phyloP scores from a whole-genome alignment of 2,113 vertebrate genomes.

The Ictidomys tridecemlineatus region DNA sequence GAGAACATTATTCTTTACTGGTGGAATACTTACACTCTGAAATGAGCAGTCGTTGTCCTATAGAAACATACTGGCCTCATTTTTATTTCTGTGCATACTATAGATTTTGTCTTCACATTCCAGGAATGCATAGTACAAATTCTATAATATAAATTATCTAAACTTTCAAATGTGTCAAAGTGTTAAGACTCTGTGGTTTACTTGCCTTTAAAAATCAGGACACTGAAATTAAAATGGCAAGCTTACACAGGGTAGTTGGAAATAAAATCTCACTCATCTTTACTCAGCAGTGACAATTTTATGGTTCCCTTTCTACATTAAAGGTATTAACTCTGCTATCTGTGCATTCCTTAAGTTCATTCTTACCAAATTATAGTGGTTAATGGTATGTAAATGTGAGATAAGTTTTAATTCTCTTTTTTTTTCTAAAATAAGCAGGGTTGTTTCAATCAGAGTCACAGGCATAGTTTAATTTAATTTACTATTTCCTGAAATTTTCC shows the following conservation, averaged over 20 bases:
- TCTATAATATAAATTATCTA: neutral
- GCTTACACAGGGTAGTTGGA: neutral
- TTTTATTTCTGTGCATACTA: conserved; percentile 54
- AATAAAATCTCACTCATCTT: neutral
- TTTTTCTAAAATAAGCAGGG: conserved; percentile 24
- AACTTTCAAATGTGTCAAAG: neutral
- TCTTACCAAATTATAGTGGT: neutral
- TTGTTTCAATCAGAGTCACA: neutral
- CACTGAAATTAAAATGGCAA: neutral
- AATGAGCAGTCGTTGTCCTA: neutral
- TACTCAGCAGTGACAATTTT: conserved; percentile 29
- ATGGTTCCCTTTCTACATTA: neutral
- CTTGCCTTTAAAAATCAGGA: conserved; percentile 27
- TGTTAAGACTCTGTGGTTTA: neutral
- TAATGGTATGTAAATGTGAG: conserved; percentile 56
- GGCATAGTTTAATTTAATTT: neutral
- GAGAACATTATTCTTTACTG: neutral
- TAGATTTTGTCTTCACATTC: neutral
- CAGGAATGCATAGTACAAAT: neutral
- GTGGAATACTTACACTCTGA: neutral
- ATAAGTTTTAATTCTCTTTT: conserved; percentile 42
- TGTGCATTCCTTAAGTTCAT: neutral
- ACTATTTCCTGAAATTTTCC: neutral
- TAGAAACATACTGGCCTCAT: neutral
- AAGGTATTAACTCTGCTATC: conserved; percentile 47